Base-by-base conservation (phyloP, 2,888 invertebrate genomes). In the Leptopterna dolabrata region DNA sequence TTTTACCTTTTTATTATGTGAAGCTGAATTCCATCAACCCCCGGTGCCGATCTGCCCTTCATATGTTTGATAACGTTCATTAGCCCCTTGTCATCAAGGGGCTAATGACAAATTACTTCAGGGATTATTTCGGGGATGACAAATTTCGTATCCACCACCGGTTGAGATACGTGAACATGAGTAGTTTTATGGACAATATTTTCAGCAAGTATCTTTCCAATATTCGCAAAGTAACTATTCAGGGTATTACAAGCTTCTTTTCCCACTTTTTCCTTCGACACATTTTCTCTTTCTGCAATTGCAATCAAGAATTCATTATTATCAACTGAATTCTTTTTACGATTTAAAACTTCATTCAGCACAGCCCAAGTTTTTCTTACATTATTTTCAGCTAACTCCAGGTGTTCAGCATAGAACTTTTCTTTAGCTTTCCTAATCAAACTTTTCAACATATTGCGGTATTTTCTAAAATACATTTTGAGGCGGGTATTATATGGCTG, bases 21-120 rank as follows among this genome's bases (percentile, higher is more conserved):
- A 1, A 19, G 2, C 7, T 9, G 16, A 14, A 81, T 81, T 24
- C 81, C 81, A 55, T 81, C 51, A 2, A 81, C 19, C 0, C 81
- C 81, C 9, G 81, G 29, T 14, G 81, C 81, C 27, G 55, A 78
- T 16, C 36, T 78, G 6, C 78, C 78, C 24, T n/a, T 78, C n/a
- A 78, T 45, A 7, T 43, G 24, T 4, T 73, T 27, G 36, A 78
- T 30, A 6, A 36, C 29, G 1, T 73, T 36, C 1, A 1, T 16
- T 13, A 73, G 13, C 29, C 36, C 30, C 6, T 30, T n/a, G 2
- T 73, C 30, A 4, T 36, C 36, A 13, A 73, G 29, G n/a, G n/a
- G n/a, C n/a, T n/a, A n/a, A n/a, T n/a, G n/a, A n/a, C n/a, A n/a
- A n/a, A n/a, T n/a, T n/a, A n/a, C n/a, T n/a, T n/a, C n/a, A n/a